A percentile compares a stretch with the other conserved stretches of the same genome.
phyloP scores from a whole-genome alignment of 2,888 invertebrate species.

The Heliconius sara region DNA sequence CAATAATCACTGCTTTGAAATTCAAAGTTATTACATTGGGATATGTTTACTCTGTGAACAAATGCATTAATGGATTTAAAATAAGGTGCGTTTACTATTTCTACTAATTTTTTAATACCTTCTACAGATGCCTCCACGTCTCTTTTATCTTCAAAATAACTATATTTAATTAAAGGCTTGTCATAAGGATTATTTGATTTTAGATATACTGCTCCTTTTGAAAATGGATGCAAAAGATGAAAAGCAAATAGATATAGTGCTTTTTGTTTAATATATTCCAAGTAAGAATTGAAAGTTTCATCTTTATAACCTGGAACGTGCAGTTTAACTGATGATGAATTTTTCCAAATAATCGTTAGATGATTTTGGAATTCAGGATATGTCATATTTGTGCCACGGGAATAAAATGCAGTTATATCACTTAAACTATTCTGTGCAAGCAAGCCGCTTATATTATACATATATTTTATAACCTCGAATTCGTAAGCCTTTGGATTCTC shows the following conservation, averaged over 20 bases:
- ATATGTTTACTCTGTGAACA: constrained; percentile 57
- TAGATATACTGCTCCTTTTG: constrained; percentile 82
- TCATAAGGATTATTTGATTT: constrained; percentile 82
- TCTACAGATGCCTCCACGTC: constrained; percentile 72
- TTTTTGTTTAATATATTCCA: constrained; percentile 56
- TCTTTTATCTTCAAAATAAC: constrained; percentile 83
- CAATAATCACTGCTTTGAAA: constrained; percentile 55
- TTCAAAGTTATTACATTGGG: constrained; percentile 56
- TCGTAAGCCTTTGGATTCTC: constrained; percentile 53
- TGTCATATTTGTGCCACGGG: constrained; percentile 56
- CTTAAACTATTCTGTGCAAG: constrained; percentile 76
- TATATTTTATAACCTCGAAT: constrained; percentile 73
- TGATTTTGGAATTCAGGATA: constrained; percentile 65
- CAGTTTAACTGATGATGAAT: constrained; percentile 3
- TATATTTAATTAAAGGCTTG: constrained; percentile 85
- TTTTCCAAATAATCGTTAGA: constrained; percentile 47
- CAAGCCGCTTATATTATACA: constrained; percentile 77
- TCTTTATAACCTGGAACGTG: constrained; percentile 7
- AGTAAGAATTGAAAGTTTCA: constrained; percentile 20
- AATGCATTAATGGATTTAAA: constrained; percentile 60
- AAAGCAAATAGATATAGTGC: constrained; percentile 64
- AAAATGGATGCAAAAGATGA: constrained; percentile 76
- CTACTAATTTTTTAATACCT: constrained; percentile 56
- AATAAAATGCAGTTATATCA: constrained; percentile 76
- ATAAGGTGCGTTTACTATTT: constrained; percentile 57